Evolutionary conservation across 2,888 invertebrate genomes (phyloP).

Genomic region (Lepidochrysops patricia): DNA sequence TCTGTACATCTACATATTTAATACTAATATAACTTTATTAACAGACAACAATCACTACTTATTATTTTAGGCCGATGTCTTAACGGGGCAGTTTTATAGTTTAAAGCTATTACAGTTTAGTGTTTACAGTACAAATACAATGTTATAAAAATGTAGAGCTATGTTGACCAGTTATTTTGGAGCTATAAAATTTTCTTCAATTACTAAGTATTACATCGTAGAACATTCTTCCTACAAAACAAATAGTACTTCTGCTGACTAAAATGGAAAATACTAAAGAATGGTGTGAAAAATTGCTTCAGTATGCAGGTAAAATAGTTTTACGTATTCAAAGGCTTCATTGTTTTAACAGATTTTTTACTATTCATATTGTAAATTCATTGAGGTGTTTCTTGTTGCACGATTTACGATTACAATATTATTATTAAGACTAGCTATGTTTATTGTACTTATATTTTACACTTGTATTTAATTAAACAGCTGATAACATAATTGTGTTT

Average conservation of each 20-base stretch:
- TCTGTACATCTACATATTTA: slow-evolving; percentile 22
- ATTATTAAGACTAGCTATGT: background rate
- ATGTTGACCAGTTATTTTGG: too few species aligned
- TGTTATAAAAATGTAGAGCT: background rate
- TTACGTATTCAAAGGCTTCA: too few species aligned
- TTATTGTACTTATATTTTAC: background rate
- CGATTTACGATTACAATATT: background rate
- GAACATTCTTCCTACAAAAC: too few species aligned
- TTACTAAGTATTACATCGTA: too few species aligned
- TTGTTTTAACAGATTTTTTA: too few species aligned
- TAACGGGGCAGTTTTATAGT: background rate
- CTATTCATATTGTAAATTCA: background rate
- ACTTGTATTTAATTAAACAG: background rate
- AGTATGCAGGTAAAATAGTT: too few species aligned
- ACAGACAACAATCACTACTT: slow-evolving; percentile 20
- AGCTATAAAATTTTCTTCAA: background rate
- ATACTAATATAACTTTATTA: slow-evolving; percentile 20
- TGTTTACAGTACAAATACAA: background rate
- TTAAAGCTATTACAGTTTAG: slow-evolving; percentile 7
- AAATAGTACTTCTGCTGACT: too few species aligned
- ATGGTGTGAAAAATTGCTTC: too few species aligned
- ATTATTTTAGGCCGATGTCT: slow-evolving; percentile 15
- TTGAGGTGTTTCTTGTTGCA: background rate
- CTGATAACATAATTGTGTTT: background rate
- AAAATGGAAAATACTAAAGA: too few species aligned